Conservation (phyloP, 2,888 invertebrate genomes). For the Smittia sp. region DNA sequence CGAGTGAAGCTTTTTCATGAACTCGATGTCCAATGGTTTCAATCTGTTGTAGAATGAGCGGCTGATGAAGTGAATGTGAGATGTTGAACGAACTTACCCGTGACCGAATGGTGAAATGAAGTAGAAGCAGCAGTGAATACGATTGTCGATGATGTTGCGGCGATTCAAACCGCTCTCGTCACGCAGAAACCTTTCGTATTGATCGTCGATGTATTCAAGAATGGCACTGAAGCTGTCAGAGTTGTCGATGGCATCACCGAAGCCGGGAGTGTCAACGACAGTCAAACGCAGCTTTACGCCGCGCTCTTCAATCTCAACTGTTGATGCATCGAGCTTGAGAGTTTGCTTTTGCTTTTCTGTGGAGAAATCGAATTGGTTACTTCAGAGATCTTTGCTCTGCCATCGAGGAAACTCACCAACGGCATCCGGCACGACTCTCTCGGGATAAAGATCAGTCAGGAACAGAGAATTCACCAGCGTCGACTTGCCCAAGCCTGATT, state of each 20-base stretch:
- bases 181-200: constrained; percentile 86
- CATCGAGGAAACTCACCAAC: no score
- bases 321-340: constrained; percentile 90
- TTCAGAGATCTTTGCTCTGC: no score
- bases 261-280: constrained; percentile 94
- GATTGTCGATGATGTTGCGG: constrained; percentile 93
- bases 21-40: constrained; percentile 90
- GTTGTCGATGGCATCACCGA: constrained; percentile 92
- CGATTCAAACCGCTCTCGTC: constrained; percentile 95
- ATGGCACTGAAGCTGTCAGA: constrained; percentile 90
- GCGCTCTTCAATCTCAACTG: constrained; percentile 93
- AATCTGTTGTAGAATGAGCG: no score
- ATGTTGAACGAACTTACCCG: constrained; percentile 76
- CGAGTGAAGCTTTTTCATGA: constrained; percentile 94
- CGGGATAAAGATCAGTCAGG: constrained; percentile 91
- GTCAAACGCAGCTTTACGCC: constrained; percentile 91
- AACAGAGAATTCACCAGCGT: constrained; percentile 94
- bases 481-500: constrained; percentile 90
- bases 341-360: constrained; percentile 88
- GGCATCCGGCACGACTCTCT: constrained; percentile 83
- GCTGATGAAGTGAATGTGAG: no score
- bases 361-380: constrained; percentile 43
- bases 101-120: constrained; percentile 97
- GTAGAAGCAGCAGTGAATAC: constrained; percentile 97
- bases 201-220: constrained; percentile 95